phyloP scores from a whole-genome alignment of 2,888 invertebrate genomes.

The Synergus laeviventris region DNA sequence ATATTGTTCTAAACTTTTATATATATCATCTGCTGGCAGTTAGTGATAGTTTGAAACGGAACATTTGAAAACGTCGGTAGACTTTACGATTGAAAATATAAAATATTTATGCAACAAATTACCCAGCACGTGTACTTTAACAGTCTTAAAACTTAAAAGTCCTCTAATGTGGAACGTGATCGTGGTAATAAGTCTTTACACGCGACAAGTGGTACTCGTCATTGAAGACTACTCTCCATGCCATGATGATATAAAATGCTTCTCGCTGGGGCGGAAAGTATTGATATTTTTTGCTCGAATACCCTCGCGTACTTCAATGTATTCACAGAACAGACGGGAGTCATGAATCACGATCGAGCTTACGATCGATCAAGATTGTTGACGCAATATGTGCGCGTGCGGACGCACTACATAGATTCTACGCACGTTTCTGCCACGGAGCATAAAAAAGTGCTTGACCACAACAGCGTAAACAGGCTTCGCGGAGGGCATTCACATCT shows the following conservation, averaged over 20 bases:
- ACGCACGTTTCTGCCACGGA: constrained; percentile 4
- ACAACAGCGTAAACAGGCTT: constrained; percentile 14
- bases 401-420: constrained; percentile 12
- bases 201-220: neutral
- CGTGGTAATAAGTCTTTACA: constrained; percentile 12
- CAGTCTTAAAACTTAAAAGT: too few species aligned
- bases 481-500: constrained; percentile 27
- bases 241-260: neutral
- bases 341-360: constrained; percentile 35
- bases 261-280: neutral
- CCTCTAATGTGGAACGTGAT: neutral
- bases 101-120: too few species aligned
- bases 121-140: too few species aligned
- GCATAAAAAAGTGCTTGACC: constrained; percentile 6
- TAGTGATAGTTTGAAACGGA: too few species aligned
- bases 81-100: too few species aligned
- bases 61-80: too few species aligned
- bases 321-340: neutral
- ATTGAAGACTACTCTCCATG: constrained; percentile 2
- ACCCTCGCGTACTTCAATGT: constrained; percentile 1
- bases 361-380: constrained; percentile 34
- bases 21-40: too few species aligned
- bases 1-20: too few species aligned
- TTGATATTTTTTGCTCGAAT: constrained; percentile 1
- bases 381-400: constrained; percentile 12